Percentiles rank a stretch among this genome's conserved stretches.
phyloP scores from a whole-genome alignment of 2,113 vertebrate species.

The Notarius lentiginosus region DNA sequence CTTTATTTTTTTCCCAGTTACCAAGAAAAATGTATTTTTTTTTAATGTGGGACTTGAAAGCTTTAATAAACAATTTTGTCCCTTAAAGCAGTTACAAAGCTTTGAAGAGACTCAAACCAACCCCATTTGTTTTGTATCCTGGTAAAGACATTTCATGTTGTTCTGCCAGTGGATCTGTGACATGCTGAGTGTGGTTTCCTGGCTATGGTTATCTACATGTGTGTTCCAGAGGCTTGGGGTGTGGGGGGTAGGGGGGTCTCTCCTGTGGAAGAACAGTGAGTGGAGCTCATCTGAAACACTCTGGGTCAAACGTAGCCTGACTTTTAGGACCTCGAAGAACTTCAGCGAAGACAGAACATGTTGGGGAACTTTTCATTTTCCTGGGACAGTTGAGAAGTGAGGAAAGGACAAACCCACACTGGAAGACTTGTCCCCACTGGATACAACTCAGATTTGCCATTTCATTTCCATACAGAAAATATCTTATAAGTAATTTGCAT shows the following conservation, averaged over 20 bases:
- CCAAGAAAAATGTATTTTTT: neutral
- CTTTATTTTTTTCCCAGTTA: neutral
- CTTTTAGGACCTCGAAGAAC: neutral
- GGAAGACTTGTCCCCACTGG: neutral
- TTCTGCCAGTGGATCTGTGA: conserved; percentile 31
- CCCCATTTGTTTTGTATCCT: conserved; percentile 36
- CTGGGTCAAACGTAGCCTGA: neutral
- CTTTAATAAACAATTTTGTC: neutral
- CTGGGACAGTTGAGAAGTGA: neutral
- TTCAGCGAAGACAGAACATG: too few species aligned
- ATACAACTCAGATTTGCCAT: neutral
- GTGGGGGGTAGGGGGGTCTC: neutral
- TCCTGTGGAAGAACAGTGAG: neutral
- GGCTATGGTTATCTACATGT: conserved; percentile 38
- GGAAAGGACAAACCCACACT: neutral
- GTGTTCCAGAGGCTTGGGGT: conserved; percentile 37
- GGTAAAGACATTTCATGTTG: conserved; percentile 44
- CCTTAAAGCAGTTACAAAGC: neutral
- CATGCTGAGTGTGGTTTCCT: conserved; percentile 41
- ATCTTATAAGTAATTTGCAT: neutral
- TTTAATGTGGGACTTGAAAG: neutral
- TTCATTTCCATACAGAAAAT: neutral
- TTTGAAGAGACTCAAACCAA: conserved; percentile 9
- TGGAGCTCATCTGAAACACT: neutral
- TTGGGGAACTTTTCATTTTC: neutral